Base-by-base conservation (phyloP, 2,888 invertebrate genomes). In the Cosmia trapezina region DNA sequence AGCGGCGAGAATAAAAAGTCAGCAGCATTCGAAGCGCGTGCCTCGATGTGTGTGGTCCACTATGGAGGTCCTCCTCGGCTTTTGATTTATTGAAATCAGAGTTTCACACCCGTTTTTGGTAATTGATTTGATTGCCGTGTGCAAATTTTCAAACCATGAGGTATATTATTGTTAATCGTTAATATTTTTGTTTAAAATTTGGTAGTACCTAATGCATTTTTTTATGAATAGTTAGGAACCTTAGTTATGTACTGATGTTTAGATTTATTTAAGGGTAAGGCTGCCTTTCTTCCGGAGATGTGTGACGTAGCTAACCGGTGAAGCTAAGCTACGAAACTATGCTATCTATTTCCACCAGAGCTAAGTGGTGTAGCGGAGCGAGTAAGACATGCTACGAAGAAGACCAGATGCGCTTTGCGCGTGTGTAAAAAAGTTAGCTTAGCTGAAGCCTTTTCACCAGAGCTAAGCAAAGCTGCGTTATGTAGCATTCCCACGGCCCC, bases 1-100 rank as follows among this genome's bases (percentile, higher is more conserved):
- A 89, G 91, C 92, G 94, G 92, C 88, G 84, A 91, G 90, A 94
- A 93, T 90, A 95, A 96, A 95, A 95, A 94, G 94, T 91, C 91
- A 90, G 96, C 96, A 93, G 94, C 96, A 97, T 97, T 97, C 96
- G 96, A 95, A 97, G 97, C 97, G 97, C 97, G 97, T 97, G 97
- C 97, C 97, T 96, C 97, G 92, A 96, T 96, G 96, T 97, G 97
- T 97, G 97, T 97, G 97, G 97, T 97, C 97, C 94, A 92, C 96
- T 94, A 74, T 83, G 96, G 96, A 96, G 96, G 96, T 96, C 96
- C 94, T 93, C 91, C 85, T 91, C 90, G 83, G 84, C 86, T 90
- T 92, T 93, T 95, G 94, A 95, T 95, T 94, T 94, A 95, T 95
- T 93, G 92, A 91, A 94, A 93, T 92, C 92, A 80, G 90, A 93